Evolutionary conservation across 2,797 vertebrate genomes (phyloP).

Genomic region (Parauchenoglanis ngamensis): DNA sequence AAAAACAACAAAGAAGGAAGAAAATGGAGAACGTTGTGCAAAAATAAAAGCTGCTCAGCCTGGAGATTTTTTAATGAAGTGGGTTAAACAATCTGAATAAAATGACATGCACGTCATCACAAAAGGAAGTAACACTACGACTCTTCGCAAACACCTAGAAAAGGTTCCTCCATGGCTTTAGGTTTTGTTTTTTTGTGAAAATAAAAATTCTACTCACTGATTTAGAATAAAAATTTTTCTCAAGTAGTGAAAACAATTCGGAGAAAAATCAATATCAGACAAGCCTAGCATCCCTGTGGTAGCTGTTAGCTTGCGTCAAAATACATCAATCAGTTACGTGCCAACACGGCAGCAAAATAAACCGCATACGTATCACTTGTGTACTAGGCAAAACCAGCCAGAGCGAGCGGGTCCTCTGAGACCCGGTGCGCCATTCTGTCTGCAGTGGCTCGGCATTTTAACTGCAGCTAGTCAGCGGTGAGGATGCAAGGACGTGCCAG

Average conservation of each 20-base stretch:
- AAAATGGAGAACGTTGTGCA: not conserved
- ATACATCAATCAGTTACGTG: not conserved
- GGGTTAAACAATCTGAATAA: not conserved
- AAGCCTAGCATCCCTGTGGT: not conserved
- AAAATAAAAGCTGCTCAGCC: not conserved
- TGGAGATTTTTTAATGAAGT: too few relatives aligned
- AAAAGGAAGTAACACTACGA: not conserved
- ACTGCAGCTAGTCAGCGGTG: not conserved
- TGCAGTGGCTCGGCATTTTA: not conserved
- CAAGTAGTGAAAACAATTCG: not conserved
- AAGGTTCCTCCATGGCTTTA: not conserved
- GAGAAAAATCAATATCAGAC: not conserved
- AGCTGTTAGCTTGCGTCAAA: not conserved
- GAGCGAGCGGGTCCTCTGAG: not conserved
- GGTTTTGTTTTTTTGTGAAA: not conserved
- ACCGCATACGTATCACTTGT: not conserved
- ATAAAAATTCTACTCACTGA: not conserved
- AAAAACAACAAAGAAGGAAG: not conserved
- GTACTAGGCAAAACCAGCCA: not conserved
- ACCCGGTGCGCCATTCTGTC: not conserved
- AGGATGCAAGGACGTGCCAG: not conserved
- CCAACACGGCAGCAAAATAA: not conserved
- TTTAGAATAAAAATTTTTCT: not conserved
- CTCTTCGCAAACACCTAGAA: not conserved
- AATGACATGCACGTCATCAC: not conserved